phyloP scores from a whole-genome alignment of 2,888 invertebrate species.

The Hydropsyche betteni region DNA sequence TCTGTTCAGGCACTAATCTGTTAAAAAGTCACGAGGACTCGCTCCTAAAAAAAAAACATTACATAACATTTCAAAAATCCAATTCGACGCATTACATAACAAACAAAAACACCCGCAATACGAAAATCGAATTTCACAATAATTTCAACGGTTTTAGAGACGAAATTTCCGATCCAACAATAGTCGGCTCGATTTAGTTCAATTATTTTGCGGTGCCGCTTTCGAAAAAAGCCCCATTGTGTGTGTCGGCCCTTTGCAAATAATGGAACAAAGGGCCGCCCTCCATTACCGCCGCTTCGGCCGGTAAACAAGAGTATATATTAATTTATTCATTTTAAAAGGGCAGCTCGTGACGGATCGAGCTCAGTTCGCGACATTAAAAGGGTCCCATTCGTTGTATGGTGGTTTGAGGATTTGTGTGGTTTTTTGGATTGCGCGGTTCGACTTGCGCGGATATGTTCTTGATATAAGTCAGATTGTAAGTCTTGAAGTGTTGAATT shows the following conservation, averaged over 20 bases:
- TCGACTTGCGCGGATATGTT: background rate
- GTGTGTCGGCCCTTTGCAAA: conserved; percentile 48
- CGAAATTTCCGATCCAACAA: too few species aligned
- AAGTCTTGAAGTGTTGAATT: too few species aligned
- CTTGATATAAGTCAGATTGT: too few species aligned
- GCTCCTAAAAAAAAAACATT: too few species aligned
- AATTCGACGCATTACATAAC: too few species aligned
- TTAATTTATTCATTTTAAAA: conserved; percentile 50
- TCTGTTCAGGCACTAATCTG: too few species aligned
- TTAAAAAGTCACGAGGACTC: too few species aligned
- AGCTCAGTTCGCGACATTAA: conserved; percentile 41
- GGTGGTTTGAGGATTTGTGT: too few species aligned
- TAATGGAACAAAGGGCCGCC: conserved; percentile 49
- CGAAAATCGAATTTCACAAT: too few species aligned
- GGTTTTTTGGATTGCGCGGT: conserved; percentile 2
- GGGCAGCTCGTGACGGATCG: conserved; percentile 44
- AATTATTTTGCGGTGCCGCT: conserved; percentile 41
- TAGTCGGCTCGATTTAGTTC: conserved; percentile 47
- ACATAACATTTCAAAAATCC: too few species aligned
- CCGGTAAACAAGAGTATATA: conserved; percentile 10
- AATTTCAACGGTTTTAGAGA: too few species aligned
- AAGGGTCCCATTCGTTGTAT: background rate
- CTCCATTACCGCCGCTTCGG: background rate
- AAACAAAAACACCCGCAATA: too few species aligned
- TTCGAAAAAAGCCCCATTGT: conserved; percentile 45